Evolutionary conservation across 2,888 invertebrate species (phyloP).

Genomic region (Clistopyga incitator): DNA sequence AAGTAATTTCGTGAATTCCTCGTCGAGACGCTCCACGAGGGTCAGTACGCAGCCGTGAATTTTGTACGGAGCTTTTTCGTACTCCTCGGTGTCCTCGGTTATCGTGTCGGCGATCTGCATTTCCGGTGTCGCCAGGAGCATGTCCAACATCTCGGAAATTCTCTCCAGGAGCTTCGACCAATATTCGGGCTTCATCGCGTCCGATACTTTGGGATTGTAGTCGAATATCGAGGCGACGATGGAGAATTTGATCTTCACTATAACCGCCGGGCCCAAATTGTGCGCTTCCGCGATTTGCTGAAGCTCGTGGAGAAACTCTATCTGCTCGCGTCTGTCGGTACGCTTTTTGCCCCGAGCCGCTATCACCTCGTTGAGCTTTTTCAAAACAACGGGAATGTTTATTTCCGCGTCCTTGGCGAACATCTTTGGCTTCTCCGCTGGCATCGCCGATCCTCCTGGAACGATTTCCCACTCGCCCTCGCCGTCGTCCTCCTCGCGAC

Average conservation of each 20-base stretch:
- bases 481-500: conserved; percentile 91
- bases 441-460: conserved; percentile 93
- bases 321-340: conserved; percentile 97
- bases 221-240: conserved; percentile 98
- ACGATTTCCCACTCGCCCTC: conserved; percentile 97
- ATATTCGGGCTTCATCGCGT: conserved; percentile 98
- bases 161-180: conserved; percentile 95
- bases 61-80: conserved; percentile 89
- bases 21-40: conserved; percentile 97
- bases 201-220: conserved; percentile 98
- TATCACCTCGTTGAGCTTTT: conserved; percentile 96
- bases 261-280: conserved; percentile 95
- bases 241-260: conserved; percentile 95
- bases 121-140: conserved; percentile 90
- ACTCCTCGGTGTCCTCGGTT: conserved; percentile 94
- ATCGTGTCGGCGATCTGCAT: conserved; percentile 94
- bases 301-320: conserved; percentile 96
- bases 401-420: conserved; percentile 99
- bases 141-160: conserved; percentile 92
- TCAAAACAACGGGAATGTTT: conserved; percentile 94
- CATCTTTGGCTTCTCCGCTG: conserved; percentile 97
- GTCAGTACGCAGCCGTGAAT: conserved; percentile 97
- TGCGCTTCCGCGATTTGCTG: conserved; percentile 94
- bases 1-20: conserved; percentile 98
- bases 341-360: conserved; percentile 98